Percentiles rank a stretch among this genome's conserved stretches.
Evolutionary conservation across 2,113 vertebrate species (phyloP).

Genomic region (Manacus vitellinus): DNA sequence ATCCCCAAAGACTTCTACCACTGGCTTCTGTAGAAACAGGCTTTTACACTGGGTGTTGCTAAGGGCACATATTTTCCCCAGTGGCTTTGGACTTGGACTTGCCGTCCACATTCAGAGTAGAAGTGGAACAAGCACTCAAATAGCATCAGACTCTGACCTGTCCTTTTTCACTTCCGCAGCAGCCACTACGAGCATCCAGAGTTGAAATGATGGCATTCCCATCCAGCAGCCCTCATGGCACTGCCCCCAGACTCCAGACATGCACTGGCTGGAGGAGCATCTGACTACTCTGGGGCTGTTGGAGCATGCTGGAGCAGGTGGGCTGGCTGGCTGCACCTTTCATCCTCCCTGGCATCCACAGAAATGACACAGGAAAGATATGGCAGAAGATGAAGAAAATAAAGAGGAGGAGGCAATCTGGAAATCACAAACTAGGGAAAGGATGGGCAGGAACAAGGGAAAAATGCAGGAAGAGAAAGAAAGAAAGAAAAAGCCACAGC

Average conservation of each 20-base stretch:
- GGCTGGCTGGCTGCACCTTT: neutral
- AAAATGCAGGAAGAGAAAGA: neutral
- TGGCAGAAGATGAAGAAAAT: neutral
- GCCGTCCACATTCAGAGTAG: neutral
- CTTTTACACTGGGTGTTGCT: neutral
- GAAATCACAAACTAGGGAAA: neutral
- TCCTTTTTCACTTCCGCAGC: neutral
- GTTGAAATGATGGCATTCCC: neutral
- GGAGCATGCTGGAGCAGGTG: neutral
- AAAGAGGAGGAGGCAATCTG: neutral
- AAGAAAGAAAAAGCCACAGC: neutral
- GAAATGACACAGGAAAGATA: neutral
- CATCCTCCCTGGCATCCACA: neutral
- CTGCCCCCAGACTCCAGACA: neutral
- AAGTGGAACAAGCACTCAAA: neutral
- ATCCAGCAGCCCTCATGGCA: neutral
- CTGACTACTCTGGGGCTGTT: fast-evolving
- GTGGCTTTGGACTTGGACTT: neutral
- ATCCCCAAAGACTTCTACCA: neutral
- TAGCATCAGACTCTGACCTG: neutral
- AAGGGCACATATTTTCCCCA: neutral
- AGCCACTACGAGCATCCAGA: neutral
- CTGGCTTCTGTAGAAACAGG: neutral
- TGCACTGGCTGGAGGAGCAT: neutral
- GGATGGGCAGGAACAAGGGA: neutral